Evolutionary conservation across 2,113 vertebrate genomes (phyloP), one percentile per base, ranked within the genome.

Genomic region (Corythaeola cristata): DNA sequence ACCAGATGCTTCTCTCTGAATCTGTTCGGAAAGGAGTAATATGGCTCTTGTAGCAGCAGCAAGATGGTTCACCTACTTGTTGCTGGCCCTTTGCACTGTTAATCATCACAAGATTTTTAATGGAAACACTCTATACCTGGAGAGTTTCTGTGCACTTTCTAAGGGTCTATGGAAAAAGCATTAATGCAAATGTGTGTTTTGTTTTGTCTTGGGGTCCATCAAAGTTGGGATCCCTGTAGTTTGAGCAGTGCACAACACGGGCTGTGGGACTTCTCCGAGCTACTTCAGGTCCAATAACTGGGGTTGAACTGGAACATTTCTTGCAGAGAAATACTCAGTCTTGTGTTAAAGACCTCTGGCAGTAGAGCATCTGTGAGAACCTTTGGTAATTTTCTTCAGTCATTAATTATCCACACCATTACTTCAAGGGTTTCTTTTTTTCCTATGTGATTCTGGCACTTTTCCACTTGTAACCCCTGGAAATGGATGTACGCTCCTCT

Each of bases 111-210:
- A 13, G 8, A 4, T 15, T 23, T 55, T n/a, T 3, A 39, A 14
- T 52, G 37, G 71, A 32, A 55, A 32, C 37, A 3, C 12, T 15
- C 8, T 9, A 2, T 6, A 3, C 21, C 30, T 45, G 50, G 5
- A 13, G 28, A 0, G 23, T 39, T 88, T 53, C n/a, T 35, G 12
- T 35, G 8, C 18, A 1, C 7, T 60, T 59, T n/a, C 19, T 10
- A 33, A 32, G 1, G 30, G 15, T 0, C 2, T 5, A 5, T 77
- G 23, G 16, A 24, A 22, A 17, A 37, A 56, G 1, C 3, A 21
- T 7, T 0, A 22, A 5, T 8, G 13, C 32, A 21, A 12, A 22
- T 39, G 6, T 28, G n/a, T 0, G 0, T 6, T 53, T 41, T 27
- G 12, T 22, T 56, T 49, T 18, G 23, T 6, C 45, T 14, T 15